Conservation (phyloP, 2,888 invertebrate genomes). For the Sesia apiformis region DNA sequence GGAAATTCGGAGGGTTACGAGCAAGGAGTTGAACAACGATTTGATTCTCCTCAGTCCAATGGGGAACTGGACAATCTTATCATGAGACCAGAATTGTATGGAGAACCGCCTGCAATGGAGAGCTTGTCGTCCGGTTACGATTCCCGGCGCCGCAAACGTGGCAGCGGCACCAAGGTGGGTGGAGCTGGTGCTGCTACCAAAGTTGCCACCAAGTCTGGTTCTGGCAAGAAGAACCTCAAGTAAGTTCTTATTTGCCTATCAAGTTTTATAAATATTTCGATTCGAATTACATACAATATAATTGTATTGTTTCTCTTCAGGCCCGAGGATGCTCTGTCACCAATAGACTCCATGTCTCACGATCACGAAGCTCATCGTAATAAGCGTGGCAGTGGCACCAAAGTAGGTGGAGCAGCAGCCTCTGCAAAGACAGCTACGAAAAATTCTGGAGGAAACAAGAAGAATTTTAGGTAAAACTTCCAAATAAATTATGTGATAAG, state of each 20-base stretch:
- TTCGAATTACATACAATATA: background rate
- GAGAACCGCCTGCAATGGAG: slow-evolving; percentile 73
- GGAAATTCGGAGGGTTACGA: slow-evolving; percentile 62
- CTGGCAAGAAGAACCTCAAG: slow-evolving; percentile 66
- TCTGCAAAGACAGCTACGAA: slow-evolving; percentile 63
- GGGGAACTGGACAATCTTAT: slow-evolving; percentile 75
- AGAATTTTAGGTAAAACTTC: slow-evolving; percentile 52
- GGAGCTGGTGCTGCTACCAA: slow-evolving; percentile 66
- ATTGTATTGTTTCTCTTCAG: slow-evolving; percentile 19
- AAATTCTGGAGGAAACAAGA: slow-evolving; percentile 62
- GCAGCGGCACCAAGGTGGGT: slow-evolving; percentile 61
- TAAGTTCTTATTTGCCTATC: slow-evolving; percentile 19
- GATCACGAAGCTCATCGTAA: slow-evolving; percentile 22
- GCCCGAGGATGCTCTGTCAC: slow-evolving; percentile 45
- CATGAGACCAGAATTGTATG: slow-evolving; percentile 76
- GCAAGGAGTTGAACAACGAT: slow-evolving; percentile 53
- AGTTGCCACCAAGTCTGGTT: slow-evolving; percentile 60
- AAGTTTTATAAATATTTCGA: background rate
- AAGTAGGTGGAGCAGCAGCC: slow-evolving; percentile 61
- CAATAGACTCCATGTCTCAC: slow-evolving; percentile 41
- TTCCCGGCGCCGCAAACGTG: slow-evolving; percentile 55
- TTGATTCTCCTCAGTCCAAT: slow-evolving; percentile 46
- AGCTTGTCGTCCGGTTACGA: slow-evolving; percentile 48
- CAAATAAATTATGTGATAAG: background rate
- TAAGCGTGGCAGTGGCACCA: slow-evolving; percentile 60